Conservation (phyloP, 1,140 invertebrate genomes). For the Drosophila subpulchrella region DNA sequence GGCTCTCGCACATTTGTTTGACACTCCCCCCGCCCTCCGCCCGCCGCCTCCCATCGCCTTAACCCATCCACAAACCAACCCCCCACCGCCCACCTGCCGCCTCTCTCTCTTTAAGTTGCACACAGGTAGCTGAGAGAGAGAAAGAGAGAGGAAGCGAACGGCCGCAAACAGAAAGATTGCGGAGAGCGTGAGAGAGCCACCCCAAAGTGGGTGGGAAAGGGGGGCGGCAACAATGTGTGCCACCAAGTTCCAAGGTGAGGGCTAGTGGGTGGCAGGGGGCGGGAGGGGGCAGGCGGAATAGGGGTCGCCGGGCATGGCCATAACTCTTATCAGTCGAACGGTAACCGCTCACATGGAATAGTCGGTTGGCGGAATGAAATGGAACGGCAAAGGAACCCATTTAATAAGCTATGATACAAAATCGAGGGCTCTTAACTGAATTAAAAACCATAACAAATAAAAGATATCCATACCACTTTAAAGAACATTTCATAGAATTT, state of each 20-base stretch:
- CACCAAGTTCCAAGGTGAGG: conserved; percentile 55
- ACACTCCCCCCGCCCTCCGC: conserved; percentile 29
- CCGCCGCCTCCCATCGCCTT: neutral
- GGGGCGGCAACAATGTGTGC: conserved; percentile 45
- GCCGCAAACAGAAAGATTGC: neutral
- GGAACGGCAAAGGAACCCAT: neutral
- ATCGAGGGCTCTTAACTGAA: neutral
- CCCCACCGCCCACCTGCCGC: conserved; percentile 41
- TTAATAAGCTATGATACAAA: neutral
- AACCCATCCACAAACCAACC: conserved; percentile 6
- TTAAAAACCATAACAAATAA: neutral
- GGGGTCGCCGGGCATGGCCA: conserved; percentile 36
- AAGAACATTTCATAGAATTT: neutral
- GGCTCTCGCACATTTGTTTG: conserved; percentile 71
- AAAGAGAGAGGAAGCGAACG: conserved; percentile 10
- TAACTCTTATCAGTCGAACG: conserved; percentile 68
- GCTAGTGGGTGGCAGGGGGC: conserved; percentile 13
- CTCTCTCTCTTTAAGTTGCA: conserved; percentile 48
- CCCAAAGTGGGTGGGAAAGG: conserved; percentile 26
- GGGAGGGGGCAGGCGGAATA: conserved; percentile 1
- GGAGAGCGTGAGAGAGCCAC: conserved; percentile 23
- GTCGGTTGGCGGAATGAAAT: conserved; percentile 33
- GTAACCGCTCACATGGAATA: conserved; percentile 53
- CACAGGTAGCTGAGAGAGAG: conserved; percentile 59
- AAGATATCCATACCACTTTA: neutral